Evolutionary conservation across 2,113 vertebrate genomes (phyloP), one percentile per base, ranked within the genome.

Genomic region (Xyrauchen texanus): DNA sequence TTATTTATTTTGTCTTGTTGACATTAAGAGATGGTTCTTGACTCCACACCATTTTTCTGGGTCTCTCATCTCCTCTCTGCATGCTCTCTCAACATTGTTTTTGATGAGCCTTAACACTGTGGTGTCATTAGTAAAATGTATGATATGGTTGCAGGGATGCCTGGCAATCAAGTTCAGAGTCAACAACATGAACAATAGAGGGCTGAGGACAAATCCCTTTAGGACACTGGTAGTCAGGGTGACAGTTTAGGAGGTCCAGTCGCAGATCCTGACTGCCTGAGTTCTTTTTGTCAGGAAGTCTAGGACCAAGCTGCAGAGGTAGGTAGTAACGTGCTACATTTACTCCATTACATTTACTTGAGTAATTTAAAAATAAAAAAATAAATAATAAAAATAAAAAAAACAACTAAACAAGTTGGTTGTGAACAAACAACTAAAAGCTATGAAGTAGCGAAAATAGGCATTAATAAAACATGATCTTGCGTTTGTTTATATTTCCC

Each of bases 1-100:
- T 74, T 74, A 74, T 74, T 58, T 74, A 45, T 74, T 74, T 74
- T 74, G 71, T 65, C 73, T 65, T 65, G 62, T 76, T 65, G 73
- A 76, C 62, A 44, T 76, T 76, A 65, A 65, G 62, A 76, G 34
- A 76, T 65, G 16, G 73, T 55, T 64, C 61, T 76, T 76, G 73
- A 76, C 73, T 65, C 11, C 62, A 42, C 62, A 76, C 49, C 62
- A 76, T 65, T 44, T 44, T 53, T 65, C 73, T 53, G 7, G 34
- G 16, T 63, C 72, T 75, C 46, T 75, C 60, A 75, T 72, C 70
- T 72, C 70, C 71, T 74, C 71, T 74, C 71, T 74, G 71, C 57
- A 51, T 74, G 71, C 16, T 11, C 51, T 63, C 71, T 60, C 70
- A 74, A 62, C 71, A 74, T 47, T 51, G 58, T 74, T 74, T 7